Evolutionary conservation across 2,113 vertebrate species (phyloP), one percentile per base, ranked within the genome.

Genomic region (Semicossyphus pulcher): DNA sequence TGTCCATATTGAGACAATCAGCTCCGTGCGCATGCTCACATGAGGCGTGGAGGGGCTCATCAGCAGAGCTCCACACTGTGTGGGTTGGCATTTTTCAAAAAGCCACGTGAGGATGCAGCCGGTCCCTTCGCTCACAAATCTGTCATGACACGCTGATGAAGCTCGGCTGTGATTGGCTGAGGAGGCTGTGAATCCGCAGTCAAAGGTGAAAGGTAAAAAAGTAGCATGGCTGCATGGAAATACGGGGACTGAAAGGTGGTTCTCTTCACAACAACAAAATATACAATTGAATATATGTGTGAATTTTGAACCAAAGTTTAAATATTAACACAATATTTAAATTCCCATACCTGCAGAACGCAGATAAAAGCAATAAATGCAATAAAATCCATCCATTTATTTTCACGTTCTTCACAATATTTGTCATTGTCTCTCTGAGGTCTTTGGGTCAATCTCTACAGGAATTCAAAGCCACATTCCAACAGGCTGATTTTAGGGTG

Each of bases 391-490:
- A 16, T 15, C 0, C 7, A 10, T 28, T 45, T 28, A 10, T 44
- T 73, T 56, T 64, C 28, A 60, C 47, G 70, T 1, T 28, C 25
- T 21, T 44, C 53, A 53, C 18, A 26, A 8, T 61, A 1, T 69
- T 39, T 28, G 18, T 25, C 10, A 47, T 4, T 2, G 26, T 23
- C 20, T 65, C 11, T 18, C 21, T 11, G 39, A 16, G 32, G 69
- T 70, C 53, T 64, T n/a, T 10, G 37, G 52, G 59, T 62, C 8
- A 44, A 9, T 75, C 74, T 86, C 86, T 76, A 52, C 49, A 80
- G 90, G 92, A 93, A 93, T 90, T 87, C 49, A 51, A 54, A 78
- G 58, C 26, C 74, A 78, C 90, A 91, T 93, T 91, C 92, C 92
- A 85, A 84, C 89, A 88, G 85, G 79, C 83, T 45, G 83, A 70